Conservation (phyloP, 2,888 invertebrate genomes). For the Trichopoda pennipes region DNA sequence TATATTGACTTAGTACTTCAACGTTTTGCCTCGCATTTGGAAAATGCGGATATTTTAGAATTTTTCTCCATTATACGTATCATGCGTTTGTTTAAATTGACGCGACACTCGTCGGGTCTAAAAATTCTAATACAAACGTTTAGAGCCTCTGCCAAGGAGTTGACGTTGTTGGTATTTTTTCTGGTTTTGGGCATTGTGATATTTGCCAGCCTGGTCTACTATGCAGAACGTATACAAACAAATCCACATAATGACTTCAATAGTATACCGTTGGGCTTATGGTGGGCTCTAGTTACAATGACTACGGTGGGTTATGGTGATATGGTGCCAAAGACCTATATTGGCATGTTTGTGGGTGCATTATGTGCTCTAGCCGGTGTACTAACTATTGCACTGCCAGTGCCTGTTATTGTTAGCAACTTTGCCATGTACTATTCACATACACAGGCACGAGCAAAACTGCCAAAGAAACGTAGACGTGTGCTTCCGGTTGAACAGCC, state of each 20-base stretch:
- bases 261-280: constrained; percentile 97
- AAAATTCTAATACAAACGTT: constrained; percentile 99
- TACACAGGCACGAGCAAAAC: constrained; percentile 97
- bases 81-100: constrained; percentile 98
- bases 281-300: constrained; percentile 99
- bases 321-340: constrained; percentile 99
- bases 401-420: constrained; percentile 99
- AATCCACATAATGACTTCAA: constrained; percentile 98
- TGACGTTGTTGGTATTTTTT: constrained; percentile 98
- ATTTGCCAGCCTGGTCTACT: constrained; percentile 98
- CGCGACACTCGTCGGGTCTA: constrained; percentile 97
- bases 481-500: constrained; percentile 98
- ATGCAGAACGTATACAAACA: constrained; percentile 97
- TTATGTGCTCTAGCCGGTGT: constrained; percentile 99
- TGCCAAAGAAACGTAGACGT: constrained; percentile 98
- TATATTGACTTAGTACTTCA: constrained; percentile 96
- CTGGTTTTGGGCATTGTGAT: constrained; percentile 98
- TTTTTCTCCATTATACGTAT: constrained; percentile 99
- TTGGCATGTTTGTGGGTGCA: constrained; percentile 99
- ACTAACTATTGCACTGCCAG: constrained; percentile 98
- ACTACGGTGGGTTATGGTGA: constrained; percentile 99
- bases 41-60: constrained; percentile 97
- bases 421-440: constrained; percentile 98
- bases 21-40: constrained; percentile 93
- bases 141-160: constrained; percentile 97